Percentiles rank a stretch among this genome's conserved stretches.
phyloP scores from a whole-genome alignment of 2,113 vertebrate species.

The Monopterus albus region DNA sequence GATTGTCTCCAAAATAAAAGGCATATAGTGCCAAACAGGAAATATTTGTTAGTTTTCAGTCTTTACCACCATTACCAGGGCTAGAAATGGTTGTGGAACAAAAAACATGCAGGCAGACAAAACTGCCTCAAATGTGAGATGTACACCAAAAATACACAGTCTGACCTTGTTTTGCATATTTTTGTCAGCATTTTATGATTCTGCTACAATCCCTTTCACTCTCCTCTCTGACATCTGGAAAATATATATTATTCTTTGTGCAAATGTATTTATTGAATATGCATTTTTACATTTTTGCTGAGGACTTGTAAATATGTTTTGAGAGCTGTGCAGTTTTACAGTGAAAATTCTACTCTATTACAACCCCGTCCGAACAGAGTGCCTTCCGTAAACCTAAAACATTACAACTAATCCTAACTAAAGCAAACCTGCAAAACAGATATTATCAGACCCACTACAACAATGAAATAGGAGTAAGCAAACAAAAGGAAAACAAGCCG shows the following conservation, averaged over 20 bases:
- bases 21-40: constrained; percentile 64
- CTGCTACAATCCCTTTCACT: not conserved
- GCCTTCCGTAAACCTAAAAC: no score
- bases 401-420: no score
- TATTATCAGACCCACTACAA: no score
- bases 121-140: constrained; percentile 30
- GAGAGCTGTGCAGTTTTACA: no score
- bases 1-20: constrained; percentile 46
- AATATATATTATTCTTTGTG: not conserved
- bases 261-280: not conserved
- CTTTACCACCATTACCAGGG: constrained; percentile 29
- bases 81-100: constrained; percentile 52
- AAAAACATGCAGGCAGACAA: constrained; percentile 46
- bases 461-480: no score
- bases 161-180: constrained; percentile 14
- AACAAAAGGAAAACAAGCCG: no score
- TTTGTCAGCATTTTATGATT: constrained; percentile 14
- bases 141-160: constrained; percentile 24
- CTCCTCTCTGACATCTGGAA: not conserved
- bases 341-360: no score
- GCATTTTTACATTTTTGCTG: no score
- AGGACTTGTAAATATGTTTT: no score
- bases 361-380: no score
- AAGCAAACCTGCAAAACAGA: no score
- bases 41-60: constrained; percentile 42